These are phyloP conservation scores for Bembecia ichneumoniformis DNA, from an alignment of 2,888 invertebrate species.

Conservation along the genomic window DNA sequence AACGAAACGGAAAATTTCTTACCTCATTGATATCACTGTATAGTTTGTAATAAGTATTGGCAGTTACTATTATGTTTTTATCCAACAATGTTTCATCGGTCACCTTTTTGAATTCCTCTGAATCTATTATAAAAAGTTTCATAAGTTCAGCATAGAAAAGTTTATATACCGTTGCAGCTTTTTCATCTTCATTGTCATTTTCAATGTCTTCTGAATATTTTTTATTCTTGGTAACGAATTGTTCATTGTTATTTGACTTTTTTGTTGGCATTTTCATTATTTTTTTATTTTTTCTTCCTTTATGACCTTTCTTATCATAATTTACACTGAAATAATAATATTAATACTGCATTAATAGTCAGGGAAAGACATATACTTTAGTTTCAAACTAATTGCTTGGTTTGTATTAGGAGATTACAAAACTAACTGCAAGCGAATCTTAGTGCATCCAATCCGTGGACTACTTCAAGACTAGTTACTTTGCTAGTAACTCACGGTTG, in stretches of 20 bases:
- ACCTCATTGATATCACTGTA: constrained; percentile 71
- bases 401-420: too few species aligned
- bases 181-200: constrained; percentile 25
- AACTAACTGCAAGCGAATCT: too few species aligned
- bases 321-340: constrained; percentile 27
- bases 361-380: too few species aligned
- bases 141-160: constrained; percentile 54
- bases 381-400: too few species aligned
- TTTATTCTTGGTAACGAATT: constrained; percentile 12
- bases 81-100: constrained; percentile 50
- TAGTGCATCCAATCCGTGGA: too few species aligned
- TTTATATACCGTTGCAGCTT: constrained; percentile 31
- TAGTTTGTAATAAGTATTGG: constrained; percentile 61
- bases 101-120: constrained; percentile 26
- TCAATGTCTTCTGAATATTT: constrained; percentile 14
- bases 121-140: constrained; percentile 51
- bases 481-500: too few species aligned
- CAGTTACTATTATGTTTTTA: constrained; percentile 50
- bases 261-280: not conserved
- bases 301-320: constrained; percentile 32
- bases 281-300: constrained; percentile 15
- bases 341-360: not conserved
- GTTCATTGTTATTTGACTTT: constrained; percentile 2
- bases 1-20: constrained; percentile 12
- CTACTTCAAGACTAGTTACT: too few species aligned